Percentiles rank a stretch among this genome's conserved stretches.
phyloP scores from a whole-genome alignment of 2,797 vertebrate genomes.

The Karalla daura region DNA sequence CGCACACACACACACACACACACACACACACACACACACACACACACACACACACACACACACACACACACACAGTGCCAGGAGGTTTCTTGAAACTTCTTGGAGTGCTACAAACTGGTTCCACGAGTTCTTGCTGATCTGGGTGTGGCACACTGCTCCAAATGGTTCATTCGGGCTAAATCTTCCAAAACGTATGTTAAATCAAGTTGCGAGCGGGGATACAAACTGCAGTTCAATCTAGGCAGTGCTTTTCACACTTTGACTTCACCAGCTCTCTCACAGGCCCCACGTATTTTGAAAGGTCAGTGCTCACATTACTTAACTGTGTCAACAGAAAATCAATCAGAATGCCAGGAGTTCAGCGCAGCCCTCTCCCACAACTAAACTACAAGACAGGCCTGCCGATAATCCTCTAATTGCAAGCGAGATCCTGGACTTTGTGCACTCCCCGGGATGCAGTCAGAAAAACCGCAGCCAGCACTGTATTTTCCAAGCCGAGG shows the following conservation, averaged over 20 bases:
- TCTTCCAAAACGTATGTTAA: slow-evolving; percentile 24
- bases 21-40: slow-evolving; percentile 21
- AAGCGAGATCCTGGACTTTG: slow-evolving; percentile 18
- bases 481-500: slow-evolving; percentile 1
- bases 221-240: slow-evolving; percentile 1
- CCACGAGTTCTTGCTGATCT: slow-evolving; percentile 21
- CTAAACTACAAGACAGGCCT: slow-evolving; percentile 25
- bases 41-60: slow-evolving; percentile 21
- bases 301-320: slow-evolving; percentile 30
- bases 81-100: slow-evolving; percentile 25
- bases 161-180: slow-evolving; percentile 28
- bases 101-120: slow-evolving; percentile 44
- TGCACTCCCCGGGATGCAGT: slow-evolving; percentile 10
- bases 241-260: slow-evolving; percentile 12
- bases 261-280: slow-evolving; percentile 13
- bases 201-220: background rate
- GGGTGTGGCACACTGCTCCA: slow-evolving; percentile 31
- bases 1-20: slow-evolving; percentile 19
- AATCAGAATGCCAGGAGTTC: slow-evolving; percentile 20
- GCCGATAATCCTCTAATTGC: slow-evolving; percentile 32
- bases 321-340: slow-evolving; percentile 55
- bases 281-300: slow-evolving; percentile 21
- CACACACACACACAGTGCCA: slow-evolving; percentile 23
- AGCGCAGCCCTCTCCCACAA: slow-evolving; percentile 20
- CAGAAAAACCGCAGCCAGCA: slow-evolving; percentile 18